phyloP scores from a whole-genome alignment of 1,140 invertebrate species.

The Pemphigus obesinymphae region DNA sequence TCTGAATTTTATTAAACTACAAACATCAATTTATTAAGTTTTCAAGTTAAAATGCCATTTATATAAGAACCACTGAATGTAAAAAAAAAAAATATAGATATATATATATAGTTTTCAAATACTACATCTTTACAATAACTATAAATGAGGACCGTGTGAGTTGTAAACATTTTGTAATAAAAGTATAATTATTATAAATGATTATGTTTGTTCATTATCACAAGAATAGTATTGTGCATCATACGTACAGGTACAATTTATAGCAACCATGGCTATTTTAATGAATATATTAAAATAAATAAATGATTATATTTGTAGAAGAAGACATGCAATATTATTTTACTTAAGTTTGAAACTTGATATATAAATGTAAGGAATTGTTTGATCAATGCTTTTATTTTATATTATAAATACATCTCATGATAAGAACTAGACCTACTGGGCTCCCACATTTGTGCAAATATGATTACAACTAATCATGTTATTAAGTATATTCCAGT shows the following conservation, averaged over 20 bases:
- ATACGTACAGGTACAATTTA: conserved; percentile 4
- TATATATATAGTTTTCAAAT: too few relatives aligned
- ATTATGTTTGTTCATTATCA: conserved; percentile 29
- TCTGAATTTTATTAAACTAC: not conserved
- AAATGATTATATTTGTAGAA: too few relatives aligned
- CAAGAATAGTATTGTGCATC: not conserved
- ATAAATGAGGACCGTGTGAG: not conserved
- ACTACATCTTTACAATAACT: not conserved
- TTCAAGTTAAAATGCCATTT: not conserved
- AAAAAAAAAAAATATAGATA: not conserved
- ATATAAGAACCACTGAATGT: not conserved
- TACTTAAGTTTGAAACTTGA: not conserved
- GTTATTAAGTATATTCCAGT: too few relatives aligned
- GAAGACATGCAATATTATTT: not conserved
- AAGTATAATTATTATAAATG: not conserved
- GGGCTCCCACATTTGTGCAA: not conserved
- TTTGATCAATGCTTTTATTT: not conserved
- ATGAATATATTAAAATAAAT: not conserved
- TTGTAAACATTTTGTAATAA: not conserved
- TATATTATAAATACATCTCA: not conserved
- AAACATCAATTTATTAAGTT: not conserved
- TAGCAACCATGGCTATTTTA: not conserved
- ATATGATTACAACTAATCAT: too few relatives aligned
- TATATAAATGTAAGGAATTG: not conserved
- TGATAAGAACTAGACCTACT: not conserved